Evolutionary conservation across 2,888 invertebrate species (phyloP).

Genomic region (Ypsolopha scabrella): DNA sequence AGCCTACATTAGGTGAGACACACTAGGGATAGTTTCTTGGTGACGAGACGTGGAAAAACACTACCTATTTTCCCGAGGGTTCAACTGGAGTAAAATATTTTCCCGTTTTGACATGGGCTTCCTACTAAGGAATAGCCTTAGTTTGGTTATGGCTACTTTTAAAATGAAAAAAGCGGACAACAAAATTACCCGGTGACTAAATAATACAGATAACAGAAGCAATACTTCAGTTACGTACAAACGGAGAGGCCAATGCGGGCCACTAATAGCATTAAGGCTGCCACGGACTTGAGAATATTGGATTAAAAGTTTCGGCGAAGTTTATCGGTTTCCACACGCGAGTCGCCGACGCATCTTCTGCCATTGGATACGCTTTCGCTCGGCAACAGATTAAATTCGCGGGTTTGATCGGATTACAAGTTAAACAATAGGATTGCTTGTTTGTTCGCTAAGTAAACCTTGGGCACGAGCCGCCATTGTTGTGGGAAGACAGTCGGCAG

Average conservation of each 20-base stretch:
- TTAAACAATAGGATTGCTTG: neutral
- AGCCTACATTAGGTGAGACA: too few species aligned
- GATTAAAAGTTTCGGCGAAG: constrained; percentile 47
- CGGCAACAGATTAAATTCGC: neutral
- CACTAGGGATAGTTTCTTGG: too few species aligned
- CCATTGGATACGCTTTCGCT: constrained; percentile 30
- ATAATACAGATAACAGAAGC: constrained; percentile 7
- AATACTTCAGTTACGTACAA: neutral
- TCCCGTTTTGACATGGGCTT: too few species aligned
- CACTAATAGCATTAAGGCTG: constrained; percentile 34
- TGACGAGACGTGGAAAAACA: too few species aligned
- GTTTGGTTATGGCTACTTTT: too few species aligned
- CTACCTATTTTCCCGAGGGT: too few species aligned
- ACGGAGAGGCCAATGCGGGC: neutral
- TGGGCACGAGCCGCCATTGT: constrained; percentile 27
- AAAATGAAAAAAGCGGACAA: too few species aligned
- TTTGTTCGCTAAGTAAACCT: neutral
- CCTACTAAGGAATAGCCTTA: too few species aligned
- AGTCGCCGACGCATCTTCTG: constrained; percentile 16
- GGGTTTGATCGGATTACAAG: too few species aligned
- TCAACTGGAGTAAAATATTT: too few species aligned
- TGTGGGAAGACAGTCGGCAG: constrained; percentile 43
- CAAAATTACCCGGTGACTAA: too few species aligned
- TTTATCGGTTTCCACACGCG: constrained; percentile 43
- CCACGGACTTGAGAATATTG: constrained; percentile 38